phyloP scores from a whole-genome alignment of 2,888 invertebrate genomes.

The Agonopterix arenella region DNA sequence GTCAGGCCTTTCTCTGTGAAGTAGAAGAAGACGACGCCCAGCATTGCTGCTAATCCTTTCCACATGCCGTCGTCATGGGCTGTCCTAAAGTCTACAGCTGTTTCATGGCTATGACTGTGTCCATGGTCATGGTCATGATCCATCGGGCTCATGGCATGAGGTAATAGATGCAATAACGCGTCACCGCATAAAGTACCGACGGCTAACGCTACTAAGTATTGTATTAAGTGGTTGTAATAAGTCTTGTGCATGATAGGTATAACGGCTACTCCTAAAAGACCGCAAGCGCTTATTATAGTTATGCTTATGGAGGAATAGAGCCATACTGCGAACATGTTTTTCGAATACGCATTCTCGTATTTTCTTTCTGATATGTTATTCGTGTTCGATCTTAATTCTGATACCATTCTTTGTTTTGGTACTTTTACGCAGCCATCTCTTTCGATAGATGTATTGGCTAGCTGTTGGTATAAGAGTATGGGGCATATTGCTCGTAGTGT shows the following conservation, averaged over 20 bases:
- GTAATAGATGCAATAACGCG: constrained; percentile 93
- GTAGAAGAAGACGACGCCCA: constrained; percentile 92
- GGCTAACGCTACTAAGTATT: constrained; percentile 94
- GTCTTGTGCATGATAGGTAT: constrained; percentile 94
- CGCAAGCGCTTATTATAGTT: constrained; percentile 90
- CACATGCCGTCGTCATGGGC: constrained; percentile 85
- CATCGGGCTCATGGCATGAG: constrained; percentile 82
- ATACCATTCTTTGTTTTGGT: constrained; percentile 27
- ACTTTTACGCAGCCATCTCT: constrained; percentile 73
- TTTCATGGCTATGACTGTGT: constrained; percentile 17
- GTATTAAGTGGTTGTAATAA: constrained; percentile 92
- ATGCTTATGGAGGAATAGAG: constrained; percentile 89
- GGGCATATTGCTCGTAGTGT: constrained; percentile 79
- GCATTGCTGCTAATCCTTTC: constrained; percentile 90
- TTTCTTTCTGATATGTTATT: constrained; percentile 7
- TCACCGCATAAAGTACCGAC: constrained; percentile 95
- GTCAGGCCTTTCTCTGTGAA: constrained; percentile 90
- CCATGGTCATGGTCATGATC: constrained; percentile 36
- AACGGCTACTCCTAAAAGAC: constrained; percentile 90
- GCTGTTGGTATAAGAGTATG: constrained; percentile 80
- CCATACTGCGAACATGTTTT: constrained; percentile 82
- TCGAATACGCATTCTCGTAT: constrained; percentile 22
- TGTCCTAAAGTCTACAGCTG: constrained; percentile 17
- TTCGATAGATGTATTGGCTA: constrained; percentile 72
- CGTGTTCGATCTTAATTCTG: constrained; percentile 18